These are phyloP conservation scores for Drosophila pallidifrons DNA, from an alignment of 1,140 invertebrate genomes.

Conservation along the genomic window DNA sequence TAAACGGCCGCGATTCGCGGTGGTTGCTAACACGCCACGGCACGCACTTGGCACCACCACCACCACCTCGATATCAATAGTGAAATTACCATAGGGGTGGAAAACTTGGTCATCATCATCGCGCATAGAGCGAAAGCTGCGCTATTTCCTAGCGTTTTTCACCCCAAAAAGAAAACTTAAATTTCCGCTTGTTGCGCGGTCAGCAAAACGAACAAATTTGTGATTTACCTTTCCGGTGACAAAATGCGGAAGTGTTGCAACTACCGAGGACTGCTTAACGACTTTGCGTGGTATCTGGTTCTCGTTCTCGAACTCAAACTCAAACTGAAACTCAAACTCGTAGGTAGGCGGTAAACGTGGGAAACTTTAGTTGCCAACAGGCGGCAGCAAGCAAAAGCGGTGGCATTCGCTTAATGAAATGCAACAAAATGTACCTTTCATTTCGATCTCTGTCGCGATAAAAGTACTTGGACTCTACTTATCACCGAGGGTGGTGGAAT, in stretches of 20 bases:
- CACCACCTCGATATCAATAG: conserved; percentile 32
- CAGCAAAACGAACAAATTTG: conserved; percentile 58
- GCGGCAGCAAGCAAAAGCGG: conserved; percentile 50
- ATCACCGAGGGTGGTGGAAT: conserved; percentile 51
- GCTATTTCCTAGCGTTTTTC: conserved; percentile 68
- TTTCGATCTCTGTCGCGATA: conserved; percentile 61
- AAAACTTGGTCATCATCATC: conserved; percentile 36
- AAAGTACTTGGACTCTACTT: conserved; percentile 10
- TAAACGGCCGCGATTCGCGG: conserved; percentile 71
- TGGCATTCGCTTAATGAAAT: conserved; percentile 72
- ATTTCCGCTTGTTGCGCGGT: conserved; percentile 79
- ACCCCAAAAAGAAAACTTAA: conserved; percentile 62
- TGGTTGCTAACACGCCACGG: conserved; percentile 42
- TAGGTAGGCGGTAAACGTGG: conserved; percentile 66
- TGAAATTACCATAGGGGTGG: conserved; percentile 51
- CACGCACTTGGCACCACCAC: conserved; percentile 53
- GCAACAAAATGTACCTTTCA: conserved; percentile 64
- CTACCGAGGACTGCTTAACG: conserved; percentile 48
- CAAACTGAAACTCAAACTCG: not conserved
- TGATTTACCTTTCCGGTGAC: conserved; percentile 83
- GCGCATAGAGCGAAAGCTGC: conserved; percentile 49
- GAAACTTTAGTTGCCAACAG: conserved; percentile 63
- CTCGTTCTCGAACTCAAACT: not conserved
- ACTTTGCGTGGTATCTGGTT: conserved; percentile 62
- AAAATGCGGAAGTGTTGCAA: conserved; percentile 77